These are phyloP conservation scores for Lycopodina hypogea DNA, from an alignment of 37 sponge, comb jelly and placozoan genomes.

Conservation along the genomic window DNA sequence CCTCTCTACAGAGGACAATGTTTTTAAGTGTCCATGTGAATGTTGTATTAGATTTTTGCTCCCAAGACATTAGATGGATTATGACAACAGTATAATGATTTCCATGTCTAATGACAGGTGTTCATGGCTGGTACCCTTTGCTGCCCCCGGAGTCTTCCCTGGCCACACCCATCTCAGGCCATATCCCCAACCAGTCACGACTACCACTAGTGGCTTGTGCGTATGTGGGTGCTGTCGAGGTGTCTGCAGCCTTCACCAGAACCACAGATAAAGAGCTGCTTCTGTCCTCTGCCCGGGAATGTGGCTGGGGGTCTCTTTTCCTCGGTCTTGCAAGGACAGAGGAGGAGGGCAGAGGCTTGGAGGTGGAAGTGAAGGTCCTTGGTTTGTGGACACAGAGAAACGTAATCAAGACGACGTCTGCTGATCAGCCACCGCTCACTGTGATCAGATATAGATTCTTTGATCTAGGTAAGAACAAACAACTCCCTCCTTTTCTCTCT, in stretches of 20 bases:
- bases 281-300: constrained; percentile 6
- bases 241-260: constrained; percentile 47
- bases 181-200: background rate
- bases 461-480: constrained; percentile 42
- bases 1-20: too few species aligned
- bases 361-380: constrained; percentile 18
- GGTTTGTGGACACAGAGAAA: constrained; percentile 21
- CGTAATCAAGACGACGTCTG: background rate
- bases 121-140: constrained; percentile 66
- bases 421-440: constrained; percentile 2
- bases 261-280: constrained; percentile 43
- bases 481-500: too few species aligned
- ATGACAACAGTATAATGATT: too few species aligned
- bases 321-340: background rate
- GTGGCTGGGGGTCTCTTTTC: constrained; percentile 41
- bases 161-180: background rate
- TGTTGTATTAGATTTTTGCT: too few species aligned
- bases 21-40: too few species aligned
- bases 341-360: background rate
- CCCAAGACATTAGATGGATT: too few species aligned
- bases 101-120: constrained; percentile 37
- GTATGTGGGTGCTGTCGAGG: constrained; percentile 67
- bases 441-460: constrained; percentile 67
- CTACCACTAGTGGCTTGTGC: background rate
- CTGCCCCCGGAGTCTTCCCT: background rate